Percentiles rank a stretch among this genome's conserved stretches.
phyloP scores from a whole-genome alignment of 2,113 vertebrate genomes.

The Dasyurus viverrinus region DNA sequence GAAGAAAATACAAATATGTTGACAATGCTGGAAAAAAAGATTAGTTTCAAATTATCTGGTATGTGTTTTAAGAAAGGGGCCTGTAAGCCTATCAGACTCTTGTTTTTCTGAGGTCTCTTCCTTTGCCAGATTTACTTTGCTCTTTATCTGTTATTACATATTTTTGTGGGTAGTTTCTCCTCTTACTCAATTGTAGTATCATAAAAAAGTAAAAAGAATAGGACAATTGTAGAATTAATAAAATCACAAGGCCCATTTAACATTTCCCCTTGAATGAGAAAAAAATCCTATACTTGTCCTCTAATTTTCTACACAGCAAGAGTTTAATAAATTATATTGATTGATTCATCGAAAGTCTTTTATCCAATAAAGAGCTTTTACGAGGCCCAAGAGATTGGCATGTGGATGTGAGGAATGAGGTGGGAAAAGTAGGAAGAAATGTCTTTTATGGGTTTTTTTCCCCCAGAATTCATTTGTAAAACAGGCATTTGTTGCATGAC shows the following conservation, averaged over 20 bases:
- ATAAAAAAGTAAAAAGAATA: background rate
- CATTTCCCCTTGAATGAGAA: conserved; percentile 33
- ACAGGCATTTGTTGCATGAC: background rate
- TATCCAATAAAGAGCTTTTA: background rate
- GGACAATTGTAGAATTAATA: background rate
- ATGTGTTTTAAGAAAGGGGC: background rate
- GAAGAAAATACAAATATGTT: conserved; percentile 31
- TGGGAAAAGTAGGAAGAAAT: background rate
- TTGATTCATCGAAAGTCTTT: background rate
- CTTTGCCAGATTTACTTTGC: background rate
- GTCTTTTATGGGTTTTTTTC: background rate
- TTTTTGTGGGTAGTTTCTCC: background rate
- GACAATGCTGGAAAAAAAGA: background rate
- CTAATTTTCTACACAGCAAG: background rate
- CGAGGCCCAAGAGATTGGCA: background rate
- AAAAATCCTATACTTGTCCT: background rate
- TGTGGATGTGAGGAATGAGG: background rate
- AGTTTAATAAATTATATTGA: background rate
- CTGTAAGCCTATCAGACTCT: background rate
- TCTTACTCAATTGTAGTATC: background rate
- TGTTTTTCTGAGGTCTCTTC: background rate
- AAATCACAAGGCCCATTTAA: background rate
- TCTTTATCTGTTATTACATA: background rate
- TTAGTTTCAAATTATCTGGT: background rate
- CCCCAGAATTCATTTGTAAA: background rate